A percentile compares a stretch with the other conserved stretches of the same genome.
These are phyloP conservation scores for Stenichneumon culpator DNA, from an alignment of 2,888 invertebrate genomes.

Conservation along the genomic window DNA sequence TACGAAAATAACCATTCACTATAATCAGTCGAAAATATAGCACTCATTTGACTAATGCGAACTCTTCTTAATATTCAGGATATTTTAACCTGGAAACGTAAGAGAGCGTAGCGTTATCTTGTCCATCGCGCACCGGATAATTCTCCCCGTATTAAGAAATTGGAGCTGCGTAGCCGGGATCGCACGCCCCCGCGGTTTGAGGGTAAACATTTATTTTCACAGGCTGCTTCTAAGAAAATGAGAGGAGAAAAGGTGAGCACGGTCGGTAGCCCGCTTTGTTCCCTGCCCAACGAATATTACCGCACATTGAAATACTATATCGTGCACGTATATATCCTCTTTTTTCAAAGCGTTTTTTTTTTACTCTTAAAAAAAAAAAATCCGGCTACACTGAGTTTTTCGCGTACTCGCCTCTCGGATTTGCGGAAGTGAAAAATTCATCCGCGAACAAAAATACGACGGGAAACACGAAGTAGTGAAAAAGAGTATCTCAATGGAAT, in stretches of 20 bases:
- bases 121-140: background rate
- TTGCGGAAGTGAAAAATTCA: background rate
- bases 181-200: slow-evolving; percentile 28
- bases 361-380: background rate
- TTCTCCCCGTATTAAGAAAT: background rate
- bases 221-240: background rate
- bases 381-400: background rate
- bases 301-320: background rate
- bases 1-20: no score
- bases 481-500: background rate
- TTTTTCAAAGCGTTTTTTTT: background rate
- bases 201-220: slow-evolving; percentile 23
- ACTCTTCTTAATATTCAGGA: background rate
- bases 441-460: background rate
- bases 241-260: background rate
- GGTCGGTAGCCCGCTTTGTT: background rate
- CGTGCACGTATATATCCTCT: background rate
- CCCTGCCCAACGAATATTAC: background rate
- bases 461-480: background rate
- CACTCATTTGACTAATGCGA: background rate
- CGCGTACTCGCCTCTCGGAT: background rate
- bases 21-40: no score
- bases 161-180: slow-evolving; percentile 18
- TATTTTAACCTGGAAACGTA: background rate
- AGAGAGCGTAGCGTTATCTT: background rate